phyloP scores from a whole-genome alignment of 2,888 invertebrate genomes.

The Drosophila nr. medialis region DNA sequence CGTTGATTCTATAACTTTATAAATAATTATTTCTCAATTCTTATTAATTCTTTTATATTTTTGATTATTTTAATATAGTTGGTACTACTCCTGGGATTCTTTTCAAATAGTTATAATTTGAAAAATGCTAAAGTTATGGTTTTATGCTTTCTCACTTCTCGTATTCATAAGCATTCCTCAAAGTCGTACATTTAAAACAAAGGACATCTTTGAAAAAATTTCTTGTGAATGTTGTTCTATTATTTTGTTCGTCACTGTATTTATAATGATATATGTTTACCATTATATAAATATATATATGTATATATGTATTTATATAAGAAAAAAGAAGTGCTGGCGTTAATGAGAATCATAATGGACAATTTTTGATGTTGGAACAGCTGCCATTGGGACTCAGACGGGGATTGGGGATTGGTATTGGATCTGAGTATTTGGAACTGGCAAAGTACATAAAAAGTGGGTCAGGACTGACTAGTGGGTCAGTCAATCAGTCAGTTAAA shows the following conservation, averaged over 20 bases:
- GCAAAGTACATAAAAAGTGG: neutral
- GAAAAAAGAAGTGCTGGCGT: constrained; percentile 34
- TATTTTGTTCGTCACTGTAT: neutral
- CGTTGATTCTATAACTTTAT: too few relatives aligned
- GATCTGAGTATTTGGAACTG: neutral
- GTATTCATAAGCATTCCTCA: too few relatives aligned
- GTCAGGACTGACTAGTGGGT: constrained; percentile 4
- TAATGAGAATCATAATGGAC: constrained; percentile 58
- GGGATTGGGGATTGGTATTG: constrained; percentile 4
- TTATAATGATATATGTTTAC: neutral
- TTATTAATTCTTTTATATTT: too few relatives aligned
- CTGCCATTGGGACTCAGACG: constrained; percentile 53
- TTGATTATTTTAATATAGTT: too few relatives aligned
- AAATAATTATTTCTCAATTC: too few relatives aligned
- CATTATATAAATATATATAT: neutral
- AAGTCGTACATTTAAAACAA: too few relatives aligned
- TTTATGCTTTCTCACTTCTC: too few relatives aligned
- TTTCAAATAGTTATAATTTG: too few relatives aligned
- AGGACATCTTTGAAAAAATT: neutral
- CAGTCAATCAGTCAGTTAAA: neutral
- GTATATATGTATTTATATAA: too few relatives aligned
- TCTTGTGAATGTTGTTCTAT: neutral
- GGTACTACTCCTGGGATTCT: too few relatives aligned
- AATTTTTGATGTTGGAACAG: constrained; percentile 66
- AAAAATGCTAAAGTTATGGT: too few relatives aligned